These are phyloP conservation scores for Trididemnum nubilum DNA, from an alignment of 23 tunicate genomes.

Conservation along the genomic window DNA sequence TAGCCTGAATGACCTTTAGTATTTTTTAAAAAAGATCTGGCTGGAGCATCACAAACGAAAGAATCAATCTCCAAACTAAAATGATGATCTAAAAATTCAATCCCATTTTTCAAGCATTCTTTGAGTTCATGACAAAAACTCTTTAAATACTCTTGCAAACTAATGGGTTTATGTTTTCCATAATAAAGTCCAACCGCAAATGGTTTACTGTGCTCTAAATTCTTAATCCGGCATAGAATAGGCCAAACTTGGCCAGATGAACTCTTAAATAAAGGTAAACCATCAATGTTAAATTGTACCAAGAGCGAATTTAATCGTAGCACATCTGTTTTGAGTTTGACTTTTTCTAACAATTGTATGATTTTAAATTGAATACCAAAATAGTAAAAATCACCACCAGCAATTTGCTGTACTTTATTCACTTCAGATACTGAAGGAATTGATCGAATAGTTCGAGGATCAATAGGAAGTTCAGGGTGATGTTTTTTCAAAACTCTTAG, in stretches of 20 bases:
- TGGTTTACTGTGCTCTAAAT: background rate
- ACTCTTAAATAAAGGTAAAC: slow-evolving; percentile 30
- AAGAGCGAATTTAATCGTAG: background rate
- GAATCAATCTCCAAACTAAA: background rate
- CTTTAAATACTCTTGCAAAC: background rate
- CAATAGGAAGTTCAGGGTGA: background rate
- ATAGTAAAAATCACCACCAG: slow-evolving; percentile 3
- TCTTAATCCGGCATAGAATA: background rate
- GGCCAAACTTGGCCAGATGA: background rate
- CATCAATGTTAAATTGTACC: slow-evolving; percentile 13
- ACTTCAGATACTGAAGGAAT: background rate
- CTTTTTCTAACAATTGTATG: background rate
- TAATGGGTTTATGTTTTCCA: background rate
- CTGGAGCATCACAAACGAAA: slow-evolving; percentile 53
- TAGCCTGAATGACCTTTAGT: slow-evolving; percentile 36
- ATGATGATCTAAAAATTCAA: background rate
- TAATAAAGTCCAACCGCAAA: background rate
- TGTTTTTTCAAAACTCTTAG: too few species aligned
- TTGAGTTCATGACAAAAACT: background rate
- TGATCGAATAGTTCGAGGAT: slow-evolving; percentile 4
- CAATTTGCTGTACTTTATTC: background rate
- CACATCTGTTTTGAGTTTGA: too few species aligned
- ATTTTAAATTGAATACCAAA: background rate
- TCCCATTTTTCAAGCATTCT: background rate
- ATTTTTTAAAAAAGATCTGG: slow-evolving; percentile 37